Base-by-base conservation (phyloP, 1,140 invertebrate species). In the Oncopodura yosiiana region DNA sequence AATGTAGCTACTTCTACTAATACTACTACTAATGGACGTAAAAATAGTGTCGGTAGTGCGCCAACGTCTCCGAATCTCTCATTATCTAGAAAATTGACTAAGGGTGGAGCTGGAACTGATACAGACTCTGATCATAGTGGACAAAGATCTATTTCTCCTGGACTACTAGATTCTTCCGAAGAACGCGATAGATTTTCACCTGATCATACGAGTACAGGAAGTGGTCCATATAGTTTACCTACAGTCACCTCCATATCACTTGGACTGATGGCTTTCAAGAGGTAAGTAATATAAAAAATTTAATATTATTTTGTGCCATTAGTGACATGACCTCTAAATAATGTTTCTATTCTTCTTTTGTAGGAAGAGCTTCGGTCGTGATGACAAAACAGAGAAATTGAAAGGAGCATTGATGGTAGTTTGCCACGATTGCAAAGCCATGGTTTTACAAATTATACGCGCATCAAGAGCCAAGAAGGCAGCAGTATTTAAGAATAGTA, bases 341-440 rank as follows among this genome's bases (percentile, higher is more conserved):
- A 4, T 9, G 23, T 44, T 27, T 9, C n/a, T 44, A 14, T 9
- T 45, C 66, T 66, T 16, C 37, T 32, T 50, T 49, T 49, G 42
- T 58, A 64, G 53, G 52, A 61, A 60, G 48, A 65, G 56, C 29
- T 64, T 64, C 58, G 70, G 55, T 41, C 65, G 44, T 53, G 67
- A 67, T 44, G 69, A 67, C 38, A 68, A 66, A 37, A 74, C 75
- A 50, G 79, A 86, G 66, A 76, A 79, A 46, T 68, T 84, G 53
- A 79, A 82, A 60, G 86, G 86, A 41, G 79, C 87, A 32, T 78
- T 86, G 63, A 87, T 91, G 79, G 80, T 83, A 29, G 88, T 94
- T 18, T 96, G 91, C 69, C 82, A 88, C 66, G 91, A 94, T 73
- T 96, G 92, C 72, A 90, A 91, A 68, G 82, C 85, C 8, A 50